A percentile compares a stretch with the other conserved stretches of the same genome.
These are phyloP conservation scores for Umimayanthus kanabou DNA, from an alignment of 92 coral and sea anemone genomes.

Conservation along the genomic window DNA sequence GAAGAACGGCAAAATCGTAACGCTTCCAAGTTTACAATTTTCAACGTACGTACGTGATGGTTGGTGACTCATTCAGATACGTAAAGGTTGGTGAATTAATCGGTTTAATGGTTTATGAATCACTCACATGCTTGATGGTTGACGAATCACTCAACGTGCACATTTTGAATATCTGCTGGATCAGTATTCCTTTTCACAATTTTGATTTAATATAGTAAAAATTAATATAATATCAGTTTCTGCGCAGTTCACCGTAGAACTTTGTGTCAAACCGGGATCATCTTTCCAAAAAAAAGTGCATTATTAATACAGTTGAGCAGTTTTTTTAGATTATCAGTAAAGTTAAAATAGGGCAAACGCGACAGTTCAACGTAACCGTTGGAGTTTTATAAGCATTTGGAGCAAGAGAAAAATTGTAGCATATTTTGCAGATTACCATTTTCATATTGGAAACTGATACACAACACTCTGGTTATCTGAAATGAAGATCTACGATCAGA, in stretches of 20 bases:
- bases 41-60: too few species aligned
- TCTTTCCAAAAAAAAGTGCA: not conserved
- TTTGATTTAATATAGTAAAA: not conserved
- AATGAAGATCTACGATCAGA: too few species aligned
- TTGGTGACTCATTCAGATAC: too few species aligned
- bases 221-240: too few species aligned
- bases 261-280: not conserved
- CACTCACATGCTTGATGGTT: not conserved
- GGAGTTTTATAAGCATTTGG: not conserved
- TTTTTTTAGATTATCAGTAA: not conserved
- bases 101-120: not conserved
- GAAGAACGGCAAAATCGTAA: too few species aligned
- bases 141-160: not conserved
- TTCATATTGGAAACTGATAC: too few species aligned
- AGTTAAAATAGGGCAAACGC: not conserved
- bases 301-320: not conserved
- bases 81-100: too few species aligned
- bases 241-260: not conserved
- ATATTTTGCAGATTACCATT: too few species aligned
- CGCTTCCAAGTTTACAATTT: too few species aligned
- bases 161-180: not conserved
- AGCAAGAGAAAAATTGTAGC: not conserved
- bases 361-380: not conserved
- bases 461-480: too few species aligned
- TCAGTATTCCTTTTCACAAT: not conserved